Conservation (phyloP, 2,888 invertebrate genomes). For the Erpobdella octoculata region DNA sequence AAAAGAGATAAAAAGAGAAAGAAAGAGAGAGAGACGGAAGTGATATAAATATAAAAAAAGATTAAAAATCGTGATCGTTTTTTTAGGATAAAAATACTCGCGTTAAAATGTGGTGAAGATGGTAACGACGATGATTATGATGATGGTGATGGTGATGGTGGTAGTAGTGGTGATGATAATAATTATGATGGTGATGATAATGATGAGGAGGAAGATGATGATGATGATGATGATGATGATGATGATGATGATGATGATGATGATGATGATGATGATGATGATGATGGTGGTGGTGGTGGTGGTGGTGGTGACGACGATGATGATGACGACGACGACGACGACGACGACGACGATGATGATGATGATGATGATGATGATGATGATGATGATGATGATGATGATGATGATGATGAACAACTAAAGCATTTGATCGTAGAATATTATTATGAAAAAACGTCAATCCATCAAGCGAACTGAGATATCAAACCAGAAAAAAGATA, state of each 20-base stretch:
- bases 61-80: too few species aligned
- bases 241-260: slow-evolving; percentile 17
- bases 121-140: not conserved
- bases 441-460: too few species aligned
- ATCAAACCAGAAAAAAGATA: too few species aligned
- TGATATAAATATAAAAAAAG: too few species aligned
- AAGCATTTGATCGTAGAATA: too few species aligned
- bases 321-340: slow-evolving; percentile 11
- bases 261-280: slow-evolving; percentile 16
- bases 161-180: not conserved
- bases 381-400: slow-evolving; percentile 6
- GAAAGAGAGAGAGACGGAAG: too few species aligned
- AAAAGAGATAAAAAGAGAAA: too few species aligned
- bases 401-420: not conserved
- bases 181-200: not conserved
- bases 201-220: not conserved
- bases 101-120: too few species aligned
- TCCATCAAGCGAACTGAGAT: too few species aligned
- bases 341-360: slow-evolving; percentile 14
- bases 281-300: slow-evolving; percentile 11
- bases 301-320: not conserved
- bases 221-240: slow-evolving; percentile 17
- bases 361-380: slow-evolving; percentile 25
- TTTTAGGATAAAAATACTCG: too few species aligned
- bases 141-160: not conserved